Percentiles rank a stretch among this genome's conserved stretches.
Evolutionary conservation across 53 echinoderm and acorn worm species (phyloP).

Genomic region (Holothuria scabra): DNA sequence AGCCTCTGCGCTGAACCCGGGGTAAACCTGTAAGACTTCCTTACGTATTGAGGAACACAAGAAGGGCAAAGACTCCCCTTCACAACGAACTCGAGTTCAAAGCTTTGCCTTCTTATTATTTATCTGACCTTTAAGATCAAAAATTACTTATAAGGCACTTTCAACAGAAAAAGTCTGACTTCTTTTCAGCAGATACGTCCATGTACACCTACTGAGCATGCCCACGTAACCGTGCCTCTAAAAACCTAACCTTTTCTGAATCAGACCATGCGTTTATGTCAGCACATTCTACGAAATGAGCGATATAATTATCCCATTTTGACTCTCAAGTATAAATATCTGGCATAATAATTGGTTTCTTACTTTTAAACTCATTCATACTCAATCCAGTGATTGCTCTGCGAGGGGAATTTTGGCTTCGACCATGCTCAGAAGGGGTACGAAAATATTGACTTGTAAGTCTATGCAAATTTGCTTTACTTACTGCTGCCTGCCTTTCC

Average conservation of each 20-base stretch:
- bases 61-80: neutral
- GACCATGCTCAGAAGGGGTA: neutral
- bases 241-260: constrained; percentile 11
- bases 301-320: constrained; percentile 16
- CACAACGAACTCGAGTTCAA: neutral
- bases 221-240: constrained; percentile 1
- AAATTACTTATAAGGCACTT: neutral
- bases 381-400: neutral
- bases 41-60: constrained; percentile 31
- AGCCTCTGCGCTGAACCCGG: neutral
- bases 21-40: constrained; percentile 28
- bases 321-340: constrained; percentile 22
- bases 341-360: constrained; percentile 39
- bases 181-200: neutral
- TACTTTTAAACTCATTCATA: neutral
- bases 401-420: too few relatives aligned
- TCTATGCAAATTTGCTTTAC: neutral
- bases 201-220: constrained; percentile 28
- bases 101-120: constrained; percentile 5
- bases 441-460: constrained; percentile 27
- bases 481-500: constrained; percentile 21
- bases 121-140: constrained; percentile 17
- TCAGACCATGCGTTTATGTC: constrained; percentile 27
- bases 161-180: neutral
- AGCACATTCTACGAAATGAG: constrained; percentile 26